Evolutionary conservation across 2,113 vertebrate species (phyloP), one percentile per base, ranked within the genome.

Genomic region (Colaptes auratus): DNA sequence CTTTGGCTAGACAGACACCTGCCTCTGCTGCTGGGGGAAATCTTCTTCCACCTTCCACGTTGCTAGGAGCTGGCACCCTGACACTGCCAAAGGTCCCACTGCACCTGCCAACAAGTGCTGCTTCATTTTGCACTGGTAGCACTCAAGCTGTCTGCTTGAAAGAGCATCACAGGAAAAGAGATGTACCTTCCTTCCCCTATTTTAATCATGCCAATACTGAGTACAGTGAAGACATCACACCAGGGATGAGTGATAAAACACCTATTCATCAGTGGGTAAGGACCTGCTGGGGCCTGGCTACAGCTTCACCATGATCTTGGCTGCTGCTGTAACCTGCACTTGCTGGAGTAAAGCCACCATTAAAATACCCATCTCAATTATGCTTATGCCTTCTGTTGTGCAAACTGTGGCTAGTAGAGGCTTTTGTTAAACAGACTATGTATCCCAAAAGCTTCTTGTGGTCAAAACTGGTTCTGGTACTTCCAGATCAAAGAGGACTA

Each of bases 71-170:
- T 21, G 3, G 33, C 30, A 4, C 42, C 21, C 21, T 18, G 2
- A 39, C 25, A 3, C 42, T 35, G 48, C 50, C 56, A 24, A 35
- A 33, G 64, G 55, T 73, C 52, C 35, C 24, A 7, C n/a, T 15
- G 20, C 8, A 12, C 30, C 52, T 16, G 44, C 39, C 2, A 1
- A 19, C 21, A 36, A 6, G 10, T 0, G 6, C 39, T 17, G 46
- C 61, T 69, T 30, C 19, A 1, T 12, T 61, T 48, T 33, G 23
- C 31, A n/a, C 20, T 52, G 53, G 53, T 8, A 28, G 23, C 31
- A 12, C 8, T 31, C 33, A 10, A 28, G 48, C 35, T 44, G 52
- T 15, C 44, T 55, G 66, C 65, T 90, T 5, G 6, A 4, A 77
- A 52, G 11, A 35, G 53, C 12, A 4, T 3, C 16, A 9, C 33